Conservation (phyloP, 92 coral and sea anemone genomes). For the Bergia sp. region DNA sequence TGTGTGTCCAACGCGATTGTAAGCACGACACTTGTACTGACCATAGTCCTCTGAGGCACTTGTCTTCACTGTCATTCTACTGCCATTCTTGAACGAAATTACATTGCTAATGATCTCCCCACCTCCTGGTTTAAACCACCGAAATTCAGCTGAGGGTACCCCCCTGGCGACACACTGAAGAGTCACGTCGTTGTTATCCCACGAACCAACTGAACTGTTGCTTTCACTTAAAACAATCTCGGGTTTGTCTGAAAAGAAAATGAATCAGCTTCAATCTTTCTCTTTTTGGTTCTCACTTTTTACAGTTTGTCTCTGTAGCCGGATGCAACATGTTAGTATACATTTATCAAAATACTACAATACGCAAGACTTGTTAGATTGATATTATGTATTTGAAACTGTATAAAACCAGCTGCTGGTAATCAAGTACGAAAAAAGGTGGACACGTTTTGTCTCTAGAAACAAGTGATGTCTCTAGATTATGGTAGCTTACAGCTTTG, state of each 20-base stretch:
- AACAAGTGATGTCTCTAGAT: too few relatives aligned
- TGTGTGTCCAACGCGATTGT: not conserved
- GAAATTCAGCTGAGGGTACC: not conserved
- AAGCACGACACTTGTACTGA: not conserved
- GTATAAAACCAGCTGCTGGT: too few relatives aligned
- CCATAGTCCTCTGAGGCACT: not conserved
- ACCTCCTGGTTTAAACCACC: conserved; percentile 24
- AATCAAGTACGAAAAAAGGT: too few relatives aligned
- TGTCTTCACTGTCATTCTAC: not conserved
- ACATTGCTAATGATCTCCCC: not conserved
- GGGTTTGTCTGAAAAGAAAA: not conserved
- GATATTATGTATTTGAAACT: too few relatives aligned
- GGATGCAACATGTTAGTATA: too few relatives aligned
- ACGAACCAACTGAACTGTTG: not conserved
- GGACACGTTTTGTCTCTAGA: too few relatives aligned
- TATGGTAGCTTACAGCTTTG: too few relatives aligned
- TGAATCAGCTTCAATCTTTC: too few relatives aligned
- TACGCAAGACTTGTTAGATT: too few relatives aligned
- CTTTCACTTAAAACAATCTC: not conserved
- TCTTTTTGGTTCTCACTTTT: too few relatives aligned
- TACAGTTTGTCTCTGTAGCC: too few relatives aligned
- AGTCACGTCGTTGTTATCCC: not conserved
- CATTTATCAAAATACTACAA: too few relatives aligned
- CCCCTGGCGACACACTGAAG: conserved; percentile 1
- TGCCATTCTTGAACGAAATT: not conserved